Conservation (phyloP, 2,113 vertebrate species). For the Aegypius monachus region DNA sequence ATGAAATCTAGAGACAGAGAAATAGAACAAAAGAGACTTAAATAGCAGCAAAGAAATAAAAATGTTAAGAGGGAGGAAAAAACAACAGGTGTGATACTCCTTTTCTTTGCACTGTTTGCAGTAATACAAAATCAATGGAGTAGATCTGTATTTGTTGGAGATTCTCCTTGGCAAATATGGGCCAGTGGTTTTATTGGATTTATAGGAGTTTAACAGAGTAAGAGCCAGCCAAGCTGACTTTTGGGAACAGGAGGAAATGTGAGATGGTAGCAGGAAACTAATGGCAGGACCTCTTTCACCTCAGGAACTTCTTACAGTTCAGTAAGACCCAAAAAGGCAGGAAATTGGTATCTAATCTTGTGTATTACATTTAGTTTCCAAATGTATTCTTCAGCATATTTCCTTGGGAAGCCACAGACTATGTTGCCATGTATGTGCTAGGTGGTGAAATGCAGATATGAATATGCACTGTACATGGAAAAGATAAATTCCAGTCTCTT, state of each 20-base stretch:
- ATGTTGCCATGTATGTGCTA: rapidly evolving
- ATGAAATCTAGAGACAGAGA: neutral
- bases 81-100: neutral
- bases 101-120: neutral
- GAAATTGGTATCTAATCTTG: neutral
- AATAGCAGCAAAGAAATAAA: neutral
- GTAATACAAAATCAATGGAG: neutral
- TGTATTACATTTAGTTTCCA: neutral
- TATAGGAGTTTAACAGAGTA: neutral
- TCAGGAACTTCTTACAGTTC: neutral
- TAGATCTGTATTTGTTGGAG: neutral
- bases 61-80: neutral
- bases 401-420: neutral
- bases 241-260: neutral
- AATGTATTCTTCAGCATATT: neutral
- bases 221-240: neutral
- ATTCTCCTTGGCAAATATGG: neutral
- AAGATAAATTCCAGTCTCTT: neutral
- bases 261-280: neutral
- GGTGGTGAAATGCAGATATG: neutral
- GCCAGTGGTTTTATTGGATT: neutral
- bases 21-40: neutral
- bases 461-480: neutral
- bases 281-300: neutral
- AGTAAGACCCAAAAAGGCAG: neutral